Conservation (phyloP, 2,888 invertebrate species). For the Pteria penguin region DNA sequence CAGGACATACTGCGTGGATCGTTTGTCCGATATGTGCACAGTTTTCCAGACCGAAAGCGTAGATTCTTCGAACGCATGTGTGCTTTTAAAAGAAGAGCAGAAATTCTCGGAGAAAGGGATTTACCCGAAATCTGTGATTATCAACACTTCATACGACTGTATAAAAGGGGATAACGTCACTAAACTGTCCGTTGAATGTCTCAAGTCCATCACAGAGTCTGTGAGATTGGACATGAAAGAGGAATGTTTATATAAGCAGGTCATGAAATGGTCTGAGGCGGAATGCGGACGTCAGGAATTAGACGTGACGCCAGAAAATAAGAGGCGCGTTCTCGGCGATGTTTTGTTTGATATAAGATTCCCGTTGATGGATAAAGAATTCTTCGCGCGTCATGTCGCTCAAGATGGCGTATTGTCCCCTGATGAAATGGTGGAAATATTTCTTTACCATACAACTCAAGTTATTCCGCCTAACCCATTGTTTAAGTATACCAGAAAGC, state of each 20-base stretch:
- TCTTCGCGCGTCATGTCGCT: background rate
- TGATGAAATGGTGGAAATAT: constrained; percentile 11
- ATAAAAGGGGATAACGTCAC: background rate
- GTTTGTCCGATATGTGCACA: constrained; percentile 4
- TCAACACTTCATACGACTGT: constrained; percentile 9
- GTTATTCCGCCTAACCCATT: too few species aligned
- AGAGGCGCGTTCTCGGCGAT: background rate
- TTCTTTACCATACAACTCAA: background rate
- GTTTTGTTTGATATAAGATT: constrained; percentile 17
- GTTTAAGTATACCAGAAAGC: too few species aligned
- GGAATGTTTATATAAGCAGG: constrained; percentile 4
- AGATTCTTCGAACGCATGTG: constrained; percentile 5
- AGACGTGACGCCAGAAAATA: background rate
- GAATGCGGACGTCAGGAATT: constrained; percentile 2
- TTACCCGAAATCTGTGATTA: background rate
- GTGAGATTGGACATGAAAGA: constrained; percentile 6
- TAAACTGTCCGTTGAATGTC: background rate
- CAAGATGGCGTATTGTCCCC: background rate
- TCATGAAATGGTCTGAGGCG: constrained; percentile 20
- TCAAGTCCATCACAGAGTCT: background rate
- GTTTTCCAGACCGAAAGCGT: background rate
- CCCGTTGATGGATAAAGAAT: background rate
- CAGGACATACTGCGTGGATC: constrained; percentile 7
- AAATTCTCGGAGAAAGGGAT: background rate
- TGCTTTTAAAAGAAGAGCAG: constrained; percentile 5